Evolutionary conservation across 2,888 invertebrate species (phyloP).

Genomic region (Drosophila tanythrix): DNA sequence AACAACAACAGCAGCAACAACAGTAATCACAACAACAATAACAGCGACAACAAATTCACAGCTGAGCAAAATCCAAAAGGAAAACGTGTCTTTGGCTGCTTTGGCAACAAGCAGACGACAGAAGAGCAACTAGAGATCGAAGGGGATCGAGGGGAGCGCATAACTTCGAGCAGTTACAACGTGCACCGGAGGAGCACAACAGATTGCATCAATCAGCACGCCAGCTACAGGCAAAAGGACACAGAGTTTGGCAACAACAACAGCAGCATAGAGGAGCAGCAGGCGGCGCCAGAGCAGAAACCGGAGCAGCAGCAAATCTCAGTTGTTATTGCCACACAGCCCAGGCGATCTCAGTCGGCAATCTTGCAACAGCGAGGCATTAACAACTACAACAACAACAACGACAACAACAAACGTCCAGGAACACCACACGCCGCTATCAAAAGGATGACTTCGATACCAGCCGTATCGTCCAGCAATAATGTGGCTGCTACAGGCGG

Average conservation of each 20-base stretch:
- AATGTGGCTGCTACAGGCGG: slow-evolving; percentile 88
- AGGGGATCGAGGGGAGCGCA: slow-evolving; percentile 24
- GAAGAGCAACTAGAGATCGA: slow-evolving; percentile 2
- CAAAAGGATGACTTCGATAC: slow-evolving; percentile 72
- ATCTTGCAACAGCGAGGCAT: slow-evolving; percentile 47
- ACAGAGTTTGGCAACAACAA: slow-evolving; percentile 55
- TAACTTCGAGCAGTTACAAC: slow-evolving; percentile 67
- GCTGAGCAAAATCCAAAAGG: slow-evolving; percentile 28
- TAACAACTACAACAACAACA: slow-evolving; percentile 10
- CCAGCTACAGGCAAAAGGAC: slow-evolving; percentile 56
- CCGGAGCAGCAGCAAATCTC: slow-evolving; percentile 1
- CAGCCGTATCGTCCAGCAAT: slow-evolving; percentile 65
- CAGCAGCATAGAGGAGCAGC: background rate
- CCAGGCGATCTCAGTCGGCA: slow-evolving; percentile 60
- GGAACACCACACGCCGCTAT: slow-evolving; percentile 68
- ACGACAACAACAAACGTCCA: slow-evolving; percentile 34
- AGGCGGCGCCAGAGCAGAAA: slow-evolving; percentile 6
- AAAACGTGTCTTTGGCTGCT: slow-evolving; percentile 56
- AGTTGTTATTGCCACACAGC: slow-evolving; percentile 49
- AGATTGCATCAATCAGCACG: slow-evolving; percentile 6
- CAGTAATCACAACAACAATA: slow-evolving; percentile 25
- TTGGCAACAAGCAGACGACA: slow-evolving; percentile 44
- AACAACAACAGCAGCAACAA: slow-evolving; percentile 49
- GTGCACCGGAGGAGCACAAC: slow-evolving; percentile 59
- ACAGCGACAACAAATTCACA: slow-evolving; percentile 50